A percentile compares a stretch with the other conserved stretches of the same genome.
Conservation (phyloP, 2,888 invertebrate species). For the Drosophila gaucha region DNA sequence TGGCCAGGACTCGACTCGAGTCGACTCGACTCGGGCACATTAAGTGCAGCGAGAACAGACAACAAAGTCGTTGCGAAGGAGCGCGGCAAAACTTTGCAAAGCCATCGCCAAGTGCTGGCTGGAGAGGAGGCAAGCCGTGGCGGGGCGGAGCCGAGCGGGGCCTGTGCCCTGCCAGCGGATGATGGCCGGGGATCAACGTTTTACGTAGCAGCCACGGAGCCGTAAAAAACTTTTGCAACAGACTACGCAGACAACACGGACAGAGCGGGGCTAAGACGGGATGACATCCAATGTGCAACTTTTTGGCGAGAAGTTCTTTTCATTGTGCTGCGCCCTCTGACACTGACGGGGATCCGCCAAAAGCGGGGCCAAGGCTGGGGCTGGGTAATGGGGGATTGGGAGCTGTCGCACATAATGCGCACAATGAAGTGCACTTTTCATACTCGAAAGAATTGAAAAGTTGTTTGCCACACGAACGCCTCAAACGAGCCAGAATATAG, state of each 20-base stretch:
- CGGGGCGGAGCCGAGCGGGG: background rate
- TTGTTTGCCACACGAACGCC: constrained; percentile 56
- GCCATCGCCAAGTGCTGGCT: constrained; percentile 60
- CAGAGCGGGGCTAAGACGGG: background rate
- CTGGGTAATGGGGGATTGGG: constrained; percentile 18
- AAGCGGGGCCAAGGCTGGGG: constrained; percentile 2
- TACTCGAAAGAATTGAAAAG: constrained; percentile 78
- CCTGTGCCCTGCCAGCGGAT: constrained; percentile 63
- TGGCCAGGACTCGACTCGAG: constrained; percentile 33
- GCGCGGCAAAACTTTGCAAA: constrained; percentile 68
- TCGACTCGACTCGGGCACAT: constrained; percentile 51
- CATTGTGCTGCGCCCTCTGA: constrained; percentile 70
- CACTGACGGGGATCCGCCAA: constrained; percentile 62
- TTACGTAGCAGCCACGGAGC: constrained; percentile 66
- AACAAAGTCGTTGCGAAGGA: constrained; percentile 52
- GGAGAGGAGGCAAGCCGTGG: background rate
- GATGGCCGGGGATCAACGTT: constrained; percentile 82
- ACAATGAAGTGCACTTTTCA: constrained; percentile 83
- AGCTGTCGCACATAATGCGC: constrained; percentile 80
- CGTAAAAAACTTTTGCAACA: constrained; percentile 61
- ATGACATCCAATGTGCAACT: constrained; percentile 65
- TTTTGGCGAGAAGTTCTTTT: constrained; percentile 78
- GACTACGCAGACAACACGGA: constrained; percentile 32
- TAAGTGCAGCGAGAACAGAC: constrained; percentile 73
- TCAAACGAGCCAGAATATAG: constrained; percentile 12